Evolutionary conservation across 2,113 vertebrate species (phyloP).

Genomic region (Eulemur rufifrons): DNA sequence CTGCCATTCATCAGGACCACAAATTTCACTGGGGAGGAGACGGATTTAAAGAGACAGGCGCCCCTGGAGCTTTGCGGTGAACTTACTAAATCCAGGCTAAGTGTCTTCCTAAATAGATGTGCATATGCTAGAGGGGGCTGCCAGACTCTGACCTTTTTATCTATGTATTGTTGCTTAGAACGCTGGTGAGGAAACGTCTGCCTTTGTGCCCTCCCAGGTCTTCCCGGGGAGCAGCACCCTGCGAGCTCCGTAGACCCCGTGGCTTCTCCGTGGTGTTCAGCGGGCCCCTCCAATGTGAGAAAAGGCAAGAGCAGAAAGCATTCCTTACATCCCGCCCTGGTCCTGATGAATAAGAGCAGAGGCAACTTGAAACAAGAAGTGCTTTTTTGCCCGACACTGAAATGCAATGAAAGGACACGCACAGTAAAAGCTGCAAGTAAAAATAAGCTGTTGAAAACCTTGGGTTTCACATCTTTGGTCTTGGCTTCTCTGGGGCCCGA

Average conservation of each 20-base stretch:
- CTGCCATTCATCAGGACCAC: conserved; percentile 89
- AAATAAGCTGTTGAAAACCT: neutral
- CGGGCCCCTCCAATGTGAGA: conserved; percentile 58
- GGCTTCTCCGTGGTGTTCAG: conserved; percentile 56
- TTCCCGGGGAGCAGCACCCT: neutral
- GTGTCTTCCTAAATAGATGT: conserved; percentile 81
- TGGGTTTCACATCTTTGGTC: fast-evolving
- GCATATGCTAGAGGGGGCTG: conserved; percentile 70
- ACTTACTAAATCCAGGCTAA: conserved; percentile 83
- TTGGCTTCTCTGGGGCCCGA: neutral
- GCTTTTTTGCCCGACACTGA: neutral
- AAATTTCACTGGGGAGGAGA: conserved; percentile 86
- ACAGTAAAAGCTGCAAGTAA: fast-evolving
- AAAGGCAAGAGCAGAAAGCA: neutral
- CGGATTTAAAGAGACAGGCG: conserved; percentile 88
- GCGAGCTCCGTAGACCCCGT: conserved; percentile 56
- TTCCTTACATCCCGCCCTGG: neutral
- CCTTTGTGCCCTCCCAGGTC: conserved; percentile 53
- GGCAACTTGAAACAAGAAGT: conserved; percentile 33
- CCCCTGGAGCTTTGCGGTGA: conserved; percentile 81
- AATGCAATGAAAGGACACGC: neutral
- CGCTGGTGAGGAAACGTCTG: conserved; percentile 63
- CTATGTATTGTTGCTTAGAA: conserved; percentile 71
- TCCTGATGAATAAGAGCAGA: conserved; percentile 47
- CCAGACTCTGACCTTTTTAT: conserved; percentile 76